Conservation (phyloP, 2,113 vertebrate species). For the Azemiops feae region DNA sequence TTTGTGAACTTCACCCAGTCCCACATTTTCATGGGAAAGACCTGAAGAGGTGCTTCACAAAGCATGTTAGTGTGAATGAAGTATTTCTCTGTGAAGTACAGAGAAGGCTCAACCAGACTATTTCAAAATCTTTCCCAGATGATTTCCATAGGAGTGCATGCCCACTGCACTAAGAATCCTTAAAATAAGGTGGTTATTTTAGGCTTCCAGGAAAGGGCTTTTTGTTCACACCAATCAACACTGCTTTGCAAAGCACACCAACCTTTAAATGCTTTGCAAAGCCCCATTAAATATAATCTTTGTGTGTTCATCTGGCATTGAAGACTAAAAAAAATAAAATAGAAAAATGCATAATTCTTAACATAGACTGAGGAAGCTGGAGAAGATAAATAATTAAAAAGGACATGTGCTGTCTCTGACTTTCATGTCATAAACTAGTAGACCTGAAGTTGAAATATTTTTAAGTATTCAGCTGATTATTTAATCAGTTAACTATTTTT, state of each 20-base stretch:
- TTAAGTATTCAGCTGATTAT: neutral
- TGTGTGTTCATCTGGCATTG: neutral
- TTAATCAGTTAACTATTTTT: neutral
- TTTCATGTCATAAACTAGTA: neutral
- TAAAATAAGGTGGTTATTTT: neutral
- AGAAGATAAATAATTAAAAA: neutral
- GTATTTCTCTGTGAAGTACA: neutral
- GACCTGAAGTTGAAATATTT: neutral
- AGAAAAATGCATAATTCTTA: neutral
- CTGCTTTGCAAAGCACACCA: neutral
- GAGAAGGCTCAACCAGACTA: neutral
- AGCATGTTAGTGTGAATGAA: neutral
- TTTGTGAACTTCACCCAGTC: neutral
- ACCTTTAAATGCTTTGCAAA: neutral
- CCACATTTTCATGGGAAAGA: neutral
- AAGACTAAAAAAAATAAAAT: no score
- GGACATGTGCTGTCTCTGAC: neutral
- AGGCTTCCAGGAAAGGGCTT: neutral
- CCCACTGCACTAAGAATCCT: neutral
- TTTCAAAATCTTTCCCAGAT: neutral
- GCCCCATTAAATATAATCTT: neutral
- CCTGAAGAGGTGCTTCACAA: neutral
- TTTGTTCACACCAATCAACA: neutral
- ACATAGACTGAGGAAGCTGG: neutral
- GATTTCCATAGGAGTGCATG: neutral